Evolutionary conservation across 2,888 invertebrate species (phyloP).

Genomic region (Drosophila meridiana): DNA sequence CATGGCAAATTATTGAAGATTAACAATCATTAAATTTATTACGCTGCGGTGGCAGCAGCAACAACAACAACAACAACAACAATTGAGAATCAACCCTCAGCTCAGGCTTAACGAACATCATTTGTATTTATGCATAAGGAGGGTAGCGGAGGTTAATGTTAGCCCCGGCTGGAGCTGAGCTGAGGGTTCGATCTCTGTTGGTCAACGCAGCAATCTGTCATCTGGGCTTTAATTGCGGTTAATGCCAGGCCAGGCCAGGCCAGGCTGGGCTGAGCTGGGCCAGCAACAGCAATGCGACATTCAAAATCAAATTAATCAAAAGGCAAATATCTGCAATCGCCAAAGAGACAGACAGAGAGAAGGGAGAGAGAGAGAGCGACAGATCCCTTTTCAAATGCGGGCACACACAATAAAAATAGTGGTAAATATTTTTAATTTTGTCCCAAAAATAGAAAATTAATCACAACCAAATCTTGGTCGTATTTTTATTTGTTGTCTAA

Average conservation of each 20-base stretch:
- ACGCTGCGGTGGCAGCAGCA: conserved; percentile 53
- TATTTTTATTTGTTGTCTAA: conserved; percentile 56
- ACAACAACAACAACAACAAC: conserved; percentile 14
- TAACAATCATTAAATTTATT: conserved; percentile 80
- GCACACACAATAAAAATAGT: conserved; percentile 35
- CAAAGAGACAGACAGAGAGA: conserved; percentile 28
- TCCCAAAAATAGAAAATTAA: conserved; percentile 37
- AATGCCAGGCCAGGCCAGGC: conserved; percentile 35
- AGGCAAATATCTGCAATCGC: conserved; percentile 60
- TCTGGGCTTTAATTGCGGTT: conserved; percentile 70
- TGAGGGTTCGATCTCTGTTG: conserved; percentile 64
- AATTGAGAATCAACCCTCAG: conserved; percentile 61
- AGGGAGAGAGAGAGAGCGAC: neutral
- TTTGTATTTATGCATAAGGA: conserved; percentile 49
- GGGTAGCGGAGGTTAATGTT: neutral
- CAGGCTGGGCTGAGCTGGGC: neutral
- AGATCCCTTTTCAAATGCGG: conserved; percentile 31
- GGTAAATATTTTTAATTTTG: conserved; percentile 45
- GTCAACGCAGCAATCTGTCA: conserved; percentile 74
- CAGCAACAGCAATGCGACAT: conserved; percentile 48
- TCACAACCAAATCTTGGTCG: conserved; percentile 22
- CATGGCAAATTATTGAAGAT: conserved; percentile 80
- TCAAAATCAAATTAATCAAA: conserved; percentile 69
- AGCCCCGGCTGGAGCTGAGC: conserved; percentile 24
- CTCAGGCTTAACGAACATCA: conserved; percentile 56